These are phyloP conservation scores for Eulemur albifrons DNA, from an alignment of 2,797 vertebrate genomes.

Conservation along the genomic window DNA sequence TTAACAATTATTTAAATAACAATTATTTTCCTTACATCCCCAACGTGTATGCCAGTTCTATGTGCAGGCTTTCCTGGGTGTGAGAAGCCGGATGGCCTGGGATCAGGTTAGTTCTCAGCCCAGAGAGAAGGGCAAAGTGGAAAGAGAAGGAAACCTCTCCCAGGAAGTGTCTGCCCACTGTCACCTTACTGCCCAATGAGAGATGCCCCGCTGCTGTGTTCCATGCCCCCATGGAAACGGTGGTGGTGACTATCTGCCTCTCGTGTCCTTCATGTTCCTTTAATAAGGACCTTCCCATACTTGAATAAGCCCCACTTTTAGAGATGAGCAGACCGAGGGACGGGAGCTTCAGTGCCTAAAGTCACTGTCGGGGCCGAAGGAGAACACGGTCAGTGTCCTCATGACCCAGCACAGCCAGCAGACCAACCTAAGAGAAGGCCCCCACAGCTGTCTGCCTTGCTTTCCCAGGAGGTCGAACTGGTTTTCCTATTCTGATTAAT, in stretches of 20 bases:
- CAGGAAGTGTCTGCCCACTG: background rate
- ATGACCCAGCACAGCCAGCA: background rate
- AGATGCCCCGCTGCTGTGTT: no score
- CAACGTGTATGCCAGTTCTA: background rate
- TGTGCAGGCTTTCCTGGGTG: background rate
- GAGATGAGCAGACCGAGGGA: fast-evolving
- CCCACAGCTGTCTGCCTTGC: background rate
- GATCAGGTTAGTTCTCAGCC: background rate
- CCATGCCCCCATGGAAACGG: background rate
- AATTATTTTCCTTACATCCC: background rate
- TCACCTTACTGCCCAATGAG: background rate
- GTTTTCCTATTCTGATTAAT: background rate
- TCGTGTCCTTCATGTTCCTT: background rate
- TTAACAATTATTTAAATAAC: slow-evolving; percentile 1
- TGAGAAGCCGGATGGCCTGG: background rate
- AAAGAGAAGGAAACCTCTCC: background rate
- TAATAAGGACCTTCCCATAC: background rate
- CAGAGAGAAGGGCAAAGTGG: background rate
- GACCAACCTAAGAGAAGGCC: background rate
- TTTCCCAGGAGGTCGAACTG: background rate
- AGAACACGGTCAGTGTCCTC: background rate
- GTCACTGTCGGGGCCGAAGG: background rate
- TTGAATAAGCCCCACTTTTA: background rate
- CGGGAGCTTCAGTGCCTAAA: background rate
- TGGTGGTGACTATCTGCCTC: fast-evolving